Evolutionary conservation across 2,113 vertebrate genomes (phyloP).

Genomic region (Chinchilla lanigera): DNA sequence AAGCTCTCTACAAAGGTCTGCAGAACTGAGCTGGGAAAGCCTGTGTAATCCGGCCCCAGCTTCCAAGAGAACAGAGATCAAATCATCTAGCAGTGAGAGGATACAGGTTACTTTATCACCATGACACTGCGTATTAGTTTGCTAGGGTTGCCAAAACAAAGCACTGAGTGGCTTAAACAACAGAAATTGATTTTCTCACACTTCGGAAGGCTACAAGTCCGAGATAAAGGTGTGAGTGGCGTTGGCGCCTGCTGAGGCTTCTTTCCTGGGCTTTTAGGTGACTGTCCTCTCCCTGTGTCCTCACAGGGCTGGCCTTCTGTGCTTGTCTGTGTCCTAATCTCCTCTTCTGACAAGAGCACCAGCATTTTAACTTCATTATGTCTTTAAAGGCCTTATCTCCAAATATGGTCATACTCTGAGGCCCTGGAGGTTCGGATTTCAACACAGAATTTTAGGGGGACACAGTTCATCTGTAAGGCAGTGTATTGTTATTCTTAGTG

Average conservation of each 20-base stretch:
- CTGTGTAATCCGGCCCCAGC: accelerated
- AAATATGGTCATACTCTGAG: not conserved
- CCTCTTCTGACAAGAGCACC: not conserved
- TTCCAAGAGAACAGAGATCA: not conserved
- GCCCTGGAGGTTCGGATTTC: not conserved
- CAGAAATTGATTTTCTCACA: not conserved
- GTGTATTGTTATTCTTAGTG: not conserved
- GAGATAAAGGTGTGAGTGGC: not conserved
- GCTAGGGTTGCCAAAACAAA: not conserved
- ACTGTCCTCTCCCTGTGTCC: not conserved
- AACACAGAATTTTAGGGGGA: not conserved
- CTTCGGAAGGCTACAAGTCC: not conserved
- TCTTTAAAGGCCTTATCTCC: not conserved
- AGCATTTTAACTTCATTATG: not conserved
- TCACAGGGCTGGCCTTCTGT: not conserved
- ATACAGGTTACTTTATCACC: not conserved
- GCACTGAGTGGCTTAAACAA: not conserved
- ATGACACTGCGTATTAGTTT: not conserved
- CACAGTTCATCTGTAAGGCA: not conserved
- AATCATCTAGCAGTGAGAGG: not conserved
- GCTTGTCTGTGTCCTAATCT: not conserved
- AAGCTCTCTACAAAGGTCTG: not conserved
- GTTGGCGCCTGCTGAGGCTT: not conserved
- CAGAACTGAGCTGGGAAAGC: not conserved
- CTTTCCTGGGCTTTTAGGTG: not conserved